Evolutionary conservation across 2,113 vertebrate genomes (phyloP), one percentile per base, ranked within the genome.

Genomic region (Elaphurus davidianus): DNA sequence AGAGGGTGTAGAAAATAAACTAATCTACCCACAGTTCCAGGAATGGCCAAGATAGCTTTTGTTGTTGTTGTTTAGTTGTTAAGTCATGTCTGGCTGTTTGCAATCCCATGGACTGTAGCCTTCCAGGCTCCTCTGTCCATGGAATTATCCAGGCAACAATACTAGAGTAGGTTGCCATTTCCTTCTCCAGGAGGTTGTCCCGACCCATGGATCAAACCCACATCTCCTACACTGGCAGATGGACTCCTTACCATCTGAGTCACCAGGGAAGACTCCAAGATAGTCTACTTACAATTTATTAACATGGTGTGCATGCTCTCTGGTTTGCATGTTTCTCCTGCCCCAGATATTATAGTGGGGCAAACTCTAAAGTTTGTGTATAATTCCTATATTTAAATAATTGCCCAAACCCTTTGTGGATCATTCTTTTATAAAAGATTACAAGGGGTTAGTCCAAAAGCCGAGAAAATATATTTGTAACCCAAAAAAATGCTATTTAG

Each of bases 381-480:
- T 23, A 90, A 94, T 90, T 92, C 50, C 23, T 81, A 1, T 43
- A 86, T n/a, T 82, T 59, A 84, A 97, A 87, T 67, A 81, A 87
- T 64, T 64, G 23, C 5, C 52, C 47, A 7, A 85, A 78, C 10
- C 36, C 16, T 16, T 62, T 36, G n/a, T 47, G 52, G 60, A 21
- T 86, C 28, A 9, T 93, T 59, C 14, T 40, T 83, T 88, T 36
- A 11, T 30, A 64, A 86, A 74, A 81, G 60, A 76, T 52, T 81
- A 36, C 45, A 87, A 98, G 79, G 83, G 92, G 98, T 97, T 98
- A 93, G 97, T 30, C 59, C 83, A 85, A 95, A 97, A 64, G 43
- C 74, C 74, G 55, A 5, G 82, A 85, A 93, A 90, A 93, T 12
- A 17, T 45, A 87, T 90, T 84, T 25, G 55, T 95, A 94, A 88